Evolutionary conservation across 2,797 vertebrate species (phyloP).

Genomic region (Pangasius sanitwongsei): DNA sequence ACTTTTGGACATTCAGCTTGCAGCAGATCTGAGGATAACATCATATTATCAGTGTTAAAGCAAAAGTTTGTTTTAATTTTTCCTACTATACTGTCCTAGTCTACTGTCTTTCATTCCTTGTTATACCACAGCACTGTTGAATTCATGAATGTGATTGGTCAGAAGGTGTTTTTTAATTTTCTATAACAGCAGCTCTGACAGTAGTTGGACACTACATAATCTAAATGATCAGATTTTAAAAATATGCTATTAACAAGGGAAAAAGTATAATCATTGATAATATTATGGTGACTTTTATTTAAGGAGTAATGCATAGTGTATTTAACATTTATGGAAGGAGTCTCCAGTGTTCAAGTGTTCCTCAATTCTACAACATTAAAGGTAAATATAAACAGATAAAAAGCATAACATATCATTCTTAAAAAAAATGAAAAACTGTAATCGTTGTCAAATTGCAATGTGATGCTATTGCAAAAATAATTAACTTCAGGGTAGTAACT

Average conservation of each 20-base stretch:
- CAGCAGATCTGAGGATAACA: constrained; percentile 77
- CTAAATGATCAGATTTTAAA: background rate
- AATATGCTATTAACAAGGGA: background rate
- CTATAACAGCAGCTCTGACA: background rate
- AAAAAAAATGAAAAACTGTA: too few relatives aligned
- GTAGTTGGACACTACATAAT: background rate
- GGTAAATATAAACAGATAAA: too few relatives aligned
- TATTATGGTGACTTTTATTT: background rate
- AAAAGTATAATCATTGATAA: background rate
- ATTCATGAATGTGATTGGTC: background rate
- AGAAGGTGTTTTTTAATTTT: background rate
- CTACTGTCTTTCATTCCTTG: background rate
- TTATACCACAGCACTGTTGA: background rate
- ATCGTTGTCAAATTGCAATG: too few relatives aligned
- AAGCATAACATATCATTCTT: too few relatives aligned
- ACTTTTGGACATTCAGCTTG: constrained; percentile 61
- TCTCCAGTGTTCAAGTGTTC: background rate
- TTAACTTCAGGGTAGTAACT: too few relatives aligned
- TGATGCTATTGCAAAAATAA: too few relatives aligned
- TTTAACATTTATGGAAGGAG: background rate
- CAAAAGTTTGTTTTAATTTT: background rate
- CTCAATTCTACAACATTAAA: too few relatives aligned
- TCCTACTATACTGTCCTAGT: background rate
- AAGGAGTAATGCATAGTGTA: background rate
- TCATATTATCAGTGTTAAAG: constrained; percentile 10